Evolutionary conservation across 2,797 vertebrate species (phyloP), one percentile per base, ranked within the genome.

Genomic region (Orestias chungarensis): DNA sequence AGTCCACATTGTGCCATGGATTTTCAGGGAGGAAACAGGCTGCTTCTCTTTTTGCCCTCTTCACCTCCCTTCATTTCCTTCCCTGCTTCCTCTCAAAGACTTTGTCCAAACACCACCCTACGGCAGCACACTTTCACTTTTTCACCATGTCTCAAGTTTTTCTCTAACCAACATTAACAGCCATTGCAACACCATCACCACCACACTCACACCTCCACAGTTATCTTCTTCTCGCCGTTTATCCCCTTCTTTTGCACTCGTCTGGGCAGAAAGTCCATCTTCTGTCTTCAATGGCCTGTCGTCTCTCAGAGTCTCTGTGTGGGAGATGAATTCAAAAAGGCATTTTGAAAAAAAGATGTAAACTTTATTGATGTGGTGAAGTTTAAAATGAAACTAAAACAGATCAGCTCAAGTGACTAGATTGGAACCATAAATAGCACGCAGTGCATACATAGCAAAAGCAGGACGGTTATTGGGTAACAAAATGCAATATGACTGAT

Each of bases 11-110:
- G 87, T 91, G 84, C 81, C 82, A 71, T 87, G 83, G 86, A 89
- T 86, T 92, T 92, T 91, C 80, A 82, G 64, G 59, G 78, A 93
- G 93, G 93, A 95, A 95, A 92, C 88, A 83, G 81, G 66, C 81
- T 83, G 85, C 89, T 90, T 86, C 80, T 89, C 81, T 81, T 88
- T 82, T 78, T 59, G 44, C 74, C 70, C 84, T 80, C 82, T 75
- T 67, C 64, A 75, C 82, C 85, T 84, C 75, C 68, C 57, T 86
- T 91, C 80, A 90, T 91, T 91, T 90, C 87, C 91, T 88, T 83
- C 54, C 73, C 74, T 80, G 70, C 74, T 83, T 86, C 83, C 89
- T 80, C 81, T 81, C 77, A 64, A 76, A 83, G 73, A 55, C 73
- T 68, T 75, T 66, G 55, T 82, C 61, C 68, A 70, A 62, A 71